A percentile compares a stretch with the other conserved stretches of the same genome.
Conservation (phyloP, 2,888 invertebrate genomes). For the Thymelicus sylvestris region DNA sequence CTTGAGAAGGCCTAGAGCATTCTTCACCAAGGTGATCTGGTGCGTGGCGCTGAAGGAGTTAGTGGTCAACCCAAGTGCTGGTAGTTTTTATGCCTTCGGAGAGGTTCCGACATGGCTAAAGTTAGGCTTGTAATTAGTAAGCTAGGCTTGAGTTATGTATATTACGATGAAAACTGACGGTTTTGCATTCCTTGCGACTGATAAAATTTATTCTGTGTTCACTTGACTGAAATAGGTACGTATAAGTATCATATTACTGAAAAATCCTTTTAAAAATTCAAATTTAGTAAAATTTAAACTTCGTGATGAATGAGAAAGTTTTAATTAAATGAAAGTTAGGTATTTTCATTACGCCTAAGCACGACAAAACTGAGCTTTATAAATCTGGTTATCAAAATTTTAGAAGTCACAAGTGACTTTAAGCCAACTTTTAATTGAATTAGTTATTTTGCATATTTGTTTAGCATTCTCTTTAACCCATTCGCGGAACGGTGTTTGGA, state of each 20-base stretch:
- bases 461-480: background rate
- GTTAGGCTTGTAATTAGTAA: too few species aligned
- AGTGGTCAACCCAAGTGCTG: too few species aligned
- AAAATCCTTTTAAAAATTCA: background rate
- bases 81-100: too few species aligned
- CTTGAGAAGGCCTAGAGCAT: too few species aligned
- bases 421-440: conserved; percentile 4
- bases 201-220: too few species aligned
- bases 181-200: too few species aligned
- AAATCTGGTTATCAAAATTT: conserved; percentile 13
- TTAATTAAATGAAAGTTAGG: conserved; percentile 2
- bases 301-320: background rate
- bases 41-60: too few species aligned
- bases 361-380: conserved; percentile 1
- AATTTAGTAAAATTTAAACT: background rate
- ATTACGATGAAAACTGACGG: too few species aligned
- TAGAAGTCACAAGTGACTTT: background rate
- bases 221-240: too few species aligned
- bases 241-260: background rate
- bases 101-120: too few species aligned
- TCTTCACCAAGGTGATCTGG: too few species aligned
- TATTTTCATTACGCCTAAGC: conserved; percentile 4
- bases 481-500: background rate
- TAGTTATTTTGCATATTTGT: background rate
- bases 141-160: too few species aligned